Evolutionary conservation across 2,888 invertebrate species (phyloP), one percentile per base, ranked within the genome.

Genomic region (Phasia obesa): DNA sequence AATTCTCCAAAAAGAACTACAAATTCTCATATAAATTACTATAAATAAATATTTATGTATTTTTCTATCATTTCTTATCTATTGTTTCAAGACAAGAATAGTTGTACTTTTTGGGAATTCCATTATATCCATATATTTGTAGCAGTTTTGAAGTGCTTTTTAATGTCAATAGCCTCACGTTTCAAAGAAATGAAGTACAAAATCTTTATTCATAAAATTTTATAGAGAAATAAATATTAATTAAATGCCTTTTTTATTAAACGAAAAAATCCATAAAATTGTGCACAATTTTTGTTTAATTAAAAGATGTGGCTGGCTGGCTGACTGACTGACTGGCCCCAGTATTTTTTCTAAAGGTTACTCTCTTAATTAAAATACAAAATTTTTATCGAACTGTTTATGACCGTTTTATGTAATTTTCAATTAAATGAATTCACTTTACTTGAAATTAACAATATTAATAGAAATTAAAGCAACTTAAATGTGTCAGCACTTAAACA

Each of bases 331-430:
- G 59, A 35, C 47, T 55, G 44, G 51, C 62, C 38, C 64, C 25
- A 60, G 17, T 44, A 9, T 60, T 25, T 21, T 17, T 19, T 55
- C 51, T 17, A 38, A 79, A 60, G 53, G 51, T 67, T 67, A 35
- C 35, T 44, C 44, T 74, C 17, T 82, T 82, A 74, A 82, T 78
- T 78, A 78, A 81, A 78, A 73, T 55, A 76, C 53, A 13, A n/a
- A 65, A 74, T 67, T 82, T 81, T 77, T 73, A 82, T 82, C 82
- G 82, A 82, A 78, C 82, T 67, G 64, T 78, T 74, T 78, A 82
- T 78, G 69, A n/a, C 7, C n/a, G 51, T 64, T 59, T n/a, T 71
- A 53, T 47, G 42, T 65, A 65, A 76, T 64, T 57, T 49, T 70
- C 70, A 81, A 64, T 77, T 71, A 65, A 71, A 77, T 73, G 65